Evolutionary conservation across 2,797 vertebrate species (phyloP).

Genomic region (Acanthurus lineatus): DNA sequence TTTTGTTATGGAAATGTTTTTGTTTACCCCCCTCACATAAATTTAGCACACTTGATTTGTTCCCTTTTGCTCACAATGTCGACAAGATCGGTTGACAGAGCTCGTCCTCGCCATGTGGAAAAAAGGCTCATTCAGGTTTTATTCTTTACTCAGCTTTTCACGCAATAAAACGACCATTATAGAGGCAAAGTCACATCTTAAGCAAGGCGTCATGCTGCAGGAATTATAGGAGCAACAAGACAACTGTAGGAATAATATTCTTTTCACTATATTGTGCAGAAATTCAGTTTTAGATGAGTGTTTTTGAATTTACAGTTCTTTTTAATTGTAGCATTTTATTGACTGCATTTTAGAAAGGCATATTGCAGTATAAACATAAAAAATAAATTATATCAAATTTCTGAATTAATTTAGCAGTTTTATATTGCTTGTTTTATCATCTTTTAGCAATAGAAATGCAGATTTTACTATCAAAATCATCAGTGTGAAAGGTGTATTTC

Average conservation of each 20-base stretch:
- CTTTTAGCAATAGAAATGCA: not conserved
- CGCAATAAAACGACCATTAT: conserved; percentile 57
- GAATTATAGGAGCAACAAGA: conserved; percentile 31
- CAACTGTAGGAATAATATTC: not conserved
- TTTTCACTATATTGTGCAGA: not conserved
- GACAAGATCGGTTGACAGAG: conserved; percentile 94
- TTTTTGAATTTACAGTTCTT: not conserved
- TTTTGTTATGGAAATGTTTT: conserved; percentile 98
- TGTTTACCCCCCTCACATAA: conserved; percentile 95
- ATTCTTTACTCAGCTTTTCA: conserved; percentile 74
- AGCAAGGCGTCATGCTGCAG: conserved; percentile 22
- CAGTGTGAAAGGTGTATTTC: conserved; percentile 23
- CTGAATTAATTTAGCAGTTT: not conserved
- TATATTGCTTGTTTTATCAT: not conserved
- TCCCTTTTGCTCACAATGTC: conserved; percentile 93
- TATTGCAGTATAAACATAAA: not conserved
- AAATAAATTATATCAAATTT: not conserved
- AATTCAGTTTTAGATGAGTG: not conserved
- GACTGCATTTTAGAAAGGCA: not conserved
- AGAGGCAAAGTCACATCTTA: conserved; percentile 51
- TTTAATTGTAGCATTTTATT: not conserved
- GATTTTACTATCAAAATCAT: not conserved
- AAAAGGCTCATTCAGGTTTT: conserved; percentile 85
- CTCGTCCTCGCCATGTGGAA: conserved; percentile 87
- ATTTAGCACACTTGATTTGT: conserved; percentile 98